Conservation (phyloP, 2,888 invertebrate genomes). For the Eupithecia vulgata region DNA sequence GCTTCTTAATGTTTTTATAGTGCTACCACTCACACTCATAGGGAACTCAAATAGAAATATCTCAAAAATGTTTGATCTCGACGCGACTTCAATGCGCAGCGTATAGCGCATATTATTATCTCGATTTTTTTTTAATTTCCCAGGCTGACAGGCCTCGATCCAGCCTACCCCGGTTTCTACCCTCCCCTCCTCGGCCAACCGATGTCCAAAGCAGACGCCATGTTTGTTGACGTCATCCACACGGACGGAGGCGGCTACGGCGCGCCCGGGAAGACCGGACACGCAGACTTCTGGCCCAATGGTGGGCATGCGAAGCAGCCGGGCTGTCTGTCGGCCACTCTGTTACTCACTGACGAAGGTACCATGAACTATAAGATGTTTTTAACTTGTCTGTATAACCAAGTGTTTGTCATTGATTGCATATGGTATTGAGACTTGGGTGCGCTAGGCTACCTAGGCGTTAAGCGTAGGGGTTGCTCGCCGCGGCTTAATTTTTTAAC, state of each 20-base stretch:
- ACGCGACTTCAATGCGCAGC: too few species aligned
- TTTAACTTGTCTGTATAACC: too few species aligned
- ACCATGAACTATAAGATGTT: background rate
- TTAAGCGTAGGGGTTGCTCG: too few species aligned
- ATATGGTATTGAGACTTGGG: too few species aligned
- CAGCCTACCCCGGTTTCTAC: conserved; percentile 77
- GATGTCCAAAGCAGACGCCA: conserved; percentile 61
- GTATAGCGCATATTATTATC: too few species aligned
- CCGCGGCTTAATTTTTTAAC: too few species aligned
- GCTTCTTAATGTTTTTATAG: too few species aligned
- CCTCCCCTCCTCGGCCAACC: conserved; percentile 54
- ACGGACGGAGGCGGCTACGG: conserved; percentile 77
- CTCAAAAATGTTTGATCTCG: too few species aligned
- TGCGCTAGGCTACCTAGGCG: too few species aligned
- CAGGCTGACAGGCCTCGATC: conserved; percentile 74
- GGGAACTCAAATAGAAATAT: too few species aligned
- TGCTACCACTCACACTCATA: too few species aligned
- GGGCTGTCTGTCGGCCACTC: conserved; percentile 65
- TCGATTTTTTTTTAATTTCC: background rate
- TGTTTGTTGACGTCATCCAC: conserved; percentile 79
- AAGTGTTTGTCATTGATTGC: background rate
- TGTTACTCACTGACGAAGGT: conserved; percentile 63
- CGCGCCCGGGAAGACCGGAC: conserved; percentile 54
- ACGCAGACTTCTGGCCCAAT: conserved; percentile 80
- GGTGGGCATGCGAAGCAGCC: conserved; percentile 75